A percentile compares a stretch with the other conserved stretches of the same genome.
phyloP scores from a whole-genome alignment of 2,888 invertebrate species.

The Gryllus longicercus region DNA sequence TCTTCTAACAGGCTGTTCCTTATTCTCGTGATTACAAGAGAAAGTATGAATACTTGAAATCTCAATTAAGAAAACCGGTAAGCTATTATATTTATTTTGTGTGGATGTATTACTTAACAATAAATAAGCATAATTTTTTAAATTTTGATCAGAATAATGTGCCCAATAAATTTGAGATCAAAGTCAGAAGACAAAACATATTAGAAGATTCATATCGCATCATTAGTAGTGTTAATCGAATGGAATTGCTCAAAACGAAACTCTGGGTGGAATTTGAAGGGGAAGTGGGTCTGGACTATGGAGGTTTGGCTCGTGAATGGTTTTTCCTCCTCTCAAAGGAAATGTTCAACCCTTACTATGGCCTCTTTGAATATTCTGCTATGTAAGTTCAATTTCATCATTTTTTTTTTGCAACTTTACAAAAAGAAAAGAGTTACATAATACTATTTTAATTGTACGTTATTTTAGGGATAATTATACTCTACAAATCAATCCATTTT shows the following conservation, averaged over 20 bases:
- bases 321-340: constrained; percentile 98
- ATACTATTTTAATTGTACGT: background rate
- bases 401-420: constrained; percentile 23
- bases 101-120: constrained; percentile 91
- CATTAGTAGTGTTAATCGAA: constrained; percentile 84
- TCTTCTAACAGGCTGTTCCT: constrained; percentile 73
- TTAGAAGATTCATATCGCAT: constrained; percentile 96
- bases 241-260: constrained; percentile 93
- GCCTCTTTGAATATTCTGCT: constrained; percentile 98
- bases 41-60: constrained; percentile 97
- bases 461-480: constrained; percentile 91
- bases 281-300: constrained; percentile 94
- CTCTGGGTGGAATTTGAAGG: constrained; percentile 99
- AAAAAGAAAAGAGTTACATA: background rate
- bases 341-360: constrained; percentile 99
- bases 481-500: constrained; percentile 96
- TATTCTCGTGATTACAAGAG: constrained; percentile 98
- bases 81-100: constrained; percentile 45
- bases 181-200: constrained; percentile 84
- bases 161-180: constrained; percentile 97
- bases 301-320: constrained; percentile 96
- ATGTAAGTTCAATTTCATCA: constrained; percentile 65
- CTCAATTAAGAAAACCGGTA: constrained; percentile 91
- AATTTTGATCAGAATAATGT: constrained; percentile 74
- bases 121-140: background rate